Evolutionary conservation across 2,888 invertebrate species (phyloP).

Genomic region (Schizaphis graminum): DNA sequence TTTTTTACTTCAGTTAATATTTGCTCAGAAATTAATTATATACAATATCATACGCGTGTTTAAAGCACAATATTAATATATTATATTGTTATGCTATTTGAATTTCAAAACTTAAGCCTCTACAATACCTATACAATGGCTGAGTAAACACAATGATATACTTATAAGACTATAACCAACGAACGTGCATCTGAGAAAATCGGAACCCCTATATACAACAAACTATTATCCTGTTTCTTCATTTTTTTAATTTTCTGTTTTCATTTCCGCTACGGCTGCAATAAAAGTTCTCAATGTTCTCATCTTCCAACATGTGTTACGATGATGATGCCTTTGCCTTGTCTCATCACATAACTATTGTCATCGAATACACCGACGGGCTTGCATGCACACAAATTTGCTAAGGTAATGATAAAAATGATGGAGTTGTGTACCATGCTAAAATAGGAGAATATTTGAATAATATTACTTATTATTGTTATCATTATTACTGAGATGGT

Average conservation of each 20-base stretch:
- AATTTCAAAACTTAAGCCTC: neutral
- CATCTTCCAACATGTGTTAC: neutral
- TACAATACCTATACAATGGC: neutral
- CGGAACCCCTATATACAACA: neutral
- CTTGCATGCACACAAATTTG: neutral
- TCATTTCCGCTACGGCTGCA: neutral
- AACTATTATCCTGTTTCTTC: neutral
- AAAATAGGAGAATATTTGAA: neutral
- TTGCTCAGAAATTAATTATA: neutral
- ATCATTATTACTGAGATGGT: neutral
- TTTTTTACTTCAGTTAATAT: neutral
- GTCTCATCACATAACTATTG: neutral
- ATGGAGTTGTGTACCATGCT: neutral
- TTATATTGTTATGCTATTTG: neutral
- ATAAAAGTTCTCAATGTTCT: neutral
- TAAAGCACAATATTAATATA: neutral
- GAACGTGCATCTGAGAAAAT: neutral
- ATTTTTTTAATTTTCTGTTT: neutral
- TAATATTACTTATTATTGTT: neutral
- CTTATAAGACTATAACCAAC: neutral
- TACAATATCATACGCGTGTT: neutral
- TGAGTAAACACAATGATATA: neutral
- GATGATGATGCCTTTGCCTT: neutral
- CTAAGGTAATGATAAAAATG: neutral
- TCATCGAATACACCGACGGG: neutral